Percentiles rank a stretch among this genome's conserved stretches.
Conservation (phyloP, 2,888 invertebrate genomes). For the Agrenia bidenticulata region DNA sequence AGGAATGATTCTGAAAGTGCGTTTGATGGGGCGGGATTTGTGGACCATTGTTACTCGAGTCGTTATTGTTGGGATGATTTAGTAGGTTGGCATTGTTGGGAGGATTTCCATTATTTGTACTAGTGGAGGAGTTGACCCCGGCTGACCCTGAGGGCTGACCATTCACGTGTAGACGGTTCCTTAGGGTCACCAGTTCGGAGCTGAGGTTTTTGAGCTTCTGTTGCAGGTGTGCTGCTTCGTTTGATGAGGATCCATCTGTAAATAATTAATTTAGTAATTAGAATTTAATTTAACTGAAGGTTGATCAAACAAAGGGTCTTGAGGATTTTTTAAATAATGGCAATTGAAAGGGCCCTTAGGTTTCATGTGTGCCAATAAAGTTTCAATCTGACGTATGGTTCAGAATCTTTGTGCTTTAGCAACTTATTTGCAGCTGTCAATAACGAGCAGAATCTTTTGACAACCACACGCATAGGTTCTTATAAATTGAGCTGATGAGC, state of each 20-base stretch:
- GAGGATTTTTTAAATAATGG: too few species aligned
- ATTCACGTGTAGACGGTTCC: conserved; percentile 82
- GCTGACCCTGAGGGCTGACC: conserved; percentile 45
- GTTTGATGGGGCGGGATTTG: conserved; percentile 28
- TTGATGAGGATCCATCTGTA: conserved; percentile 89
- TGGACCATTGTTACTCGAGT: conserved; percentile 19
- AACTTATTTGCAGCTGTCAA: too few species aligned
- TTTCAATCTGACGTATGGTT: too few species aligned
- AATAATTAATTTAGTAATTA: too few species aligned
- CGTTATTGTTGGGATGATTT: conserved; percentile 26
- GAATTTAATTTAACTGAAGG: too few species aligned
- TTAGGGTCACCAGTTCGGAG: conserved; percentile 86
- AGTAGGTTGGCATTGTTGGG: too few species aligned
- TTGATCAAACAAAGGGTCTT: conserved; percentile 17
- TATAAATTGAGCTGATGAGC: too few species aligned
- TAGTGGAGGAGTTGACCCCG: conserved; percentile 48
- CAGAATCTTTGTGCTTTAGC: too few species aligned
- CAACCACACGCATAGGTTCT: too few species aligned
- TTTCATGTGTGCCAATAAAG: too few species aligned
- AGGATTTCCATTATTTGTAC: conserved; percentile 16
- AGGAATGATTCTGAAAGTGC: conserved; percentile 2
- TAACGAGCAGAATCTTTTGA: too few species aligned
- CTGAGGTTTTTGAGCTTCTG: conserved; percentile 86
- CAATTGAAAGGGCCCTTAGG: too few species aligned
- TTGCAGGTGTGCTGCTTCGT: conserved; percentile 90